Evolutionary conservation across 2,797 vertebrate genomes (phyloP).

Genomic region (Sebastes hopkinsi): DNA sequence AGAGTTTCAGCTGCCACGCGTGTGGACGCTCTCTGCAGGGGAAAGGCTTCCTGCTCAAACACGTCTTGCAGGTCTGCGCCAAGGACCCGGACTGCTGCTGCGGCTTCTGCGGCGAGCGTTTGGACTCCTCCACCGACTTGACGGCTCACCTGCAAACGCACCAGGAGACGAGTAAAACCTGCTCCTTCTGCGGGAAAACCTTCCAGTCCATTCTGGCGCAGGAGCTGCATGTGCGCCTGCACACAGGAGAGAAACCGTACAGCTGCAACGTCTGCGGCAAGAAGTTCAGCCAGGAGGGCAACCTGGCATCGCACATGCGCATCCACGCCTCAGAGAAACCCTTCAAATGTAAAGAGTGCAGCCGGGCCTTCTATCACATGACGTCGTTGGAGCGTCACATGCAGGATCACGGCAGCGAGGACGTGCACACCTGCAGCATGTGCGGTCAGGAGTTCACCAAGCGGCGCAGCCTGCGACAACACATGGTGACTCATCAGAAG

Average conservation of each 20-base stretch:
- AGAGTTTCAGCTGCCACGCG: conserved; percentile 31
- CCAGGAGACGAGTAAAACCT: conserved; percentile 49
- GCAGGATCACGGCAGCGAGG: conserved; percentile 13
- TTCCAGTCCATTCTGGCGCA: conserved; percentile 63
- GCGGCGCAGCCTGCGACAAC: conserved; percentile 15
- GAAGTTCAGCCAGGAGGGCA: conserved; percentile 63
- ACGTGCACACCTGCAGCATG: conserved; percentile 25
- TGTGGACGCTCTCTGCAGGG: conserved; percentile 56
- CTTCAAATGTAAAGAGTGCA: conserved; percentile 57
- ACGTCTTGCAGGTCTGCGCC: conserved; percentile 47
- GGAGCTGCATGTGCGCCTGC: conserved; percentile 63
- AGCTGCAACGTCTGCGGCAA: conserved; percentile 61
- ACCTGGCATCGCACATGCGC: conserved; percentile 53
- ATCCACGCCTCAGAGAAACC: conserved; percentile 50
- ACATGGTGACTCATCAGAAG: conserved; percentile 26
- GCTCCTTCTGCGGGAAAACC: conserved; percentile 53
- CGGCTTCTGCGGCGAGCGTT: conserved; percentile 46
- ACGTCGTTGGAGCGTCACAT: conserved; percentile 59
- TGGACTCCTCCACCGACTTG: conserved; percentile 1
- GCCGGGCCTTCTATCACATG: conserved; percentile 54
- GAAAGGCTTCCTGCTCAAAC: conserved; percentile 62
- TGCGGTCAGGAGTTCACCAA: conserved; percentile 46
- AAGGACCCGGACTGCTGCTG: conserved; percentile 35
- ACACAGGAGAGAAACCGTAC: conserved; percentile 69
- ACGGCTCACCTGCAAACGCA: conserved; percentile 40